phyloP scores from a whole-genome alignment of 1,140 invertebrate species.

The Plutomurus gul region DNA sequence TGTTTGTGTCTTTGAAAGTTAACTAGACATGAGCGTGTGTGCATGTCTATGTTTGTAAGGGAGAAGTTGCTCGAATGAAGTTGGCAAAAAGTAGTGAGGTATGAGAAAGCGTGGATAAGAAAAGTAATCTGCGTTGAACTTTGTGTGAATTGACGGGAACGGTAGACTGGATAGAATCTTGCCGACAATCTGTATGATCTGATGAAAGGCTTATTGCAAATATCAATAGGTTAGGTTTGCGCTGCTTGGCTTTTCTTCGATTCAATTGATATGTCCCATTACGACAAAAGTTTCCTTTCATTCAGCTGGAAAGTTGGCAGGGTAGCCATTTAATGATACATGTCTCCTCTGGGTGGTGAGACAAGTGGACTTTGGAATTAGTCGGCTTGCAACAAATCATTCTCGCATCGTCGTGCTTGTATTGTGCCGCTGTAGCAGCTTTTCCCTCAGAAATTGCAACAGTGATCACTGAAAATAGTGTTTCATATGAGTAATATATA shows the following conservation, averaged over 20 bases:
- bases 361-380: conserved; percentile 18
- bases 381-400: conserved; percentile 3
- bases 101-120: not conserved
- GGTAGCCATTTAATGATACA: conserved; percentile 3
- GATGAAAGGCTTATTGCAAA: conserved; percentile 29
- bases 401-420: not conserved
- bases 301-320: conserved; percentile 3
- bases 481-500: too few relatives aligned
- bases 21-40: not conserved
- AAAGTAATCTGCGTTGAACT: conserved; percentile 6
- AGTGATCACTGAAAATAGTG: too few relatives aligned
- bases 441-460: too few relatives aligned
- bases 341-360: conserved; percentile 1
- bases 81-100: conserved; percentile 13
- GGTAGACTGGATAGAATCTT: not conserved
- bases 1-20: not conserved
- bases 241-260: not conserved
- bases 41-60: not conserved
- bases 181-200: not conserved
- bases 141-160: conserved; percentile 12
- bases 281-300: conserved; percentile 27
- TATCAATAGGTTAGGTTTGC: not conserved
- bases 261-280: conserved; percentile 29
- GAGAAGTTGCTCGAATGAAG: not conserved
- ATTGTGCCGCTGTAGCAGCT: not conserved